Base-by-base conservation (phyloP, 2,888 invertebrate genomes). In the Orchesellides sinensis region DNA sequence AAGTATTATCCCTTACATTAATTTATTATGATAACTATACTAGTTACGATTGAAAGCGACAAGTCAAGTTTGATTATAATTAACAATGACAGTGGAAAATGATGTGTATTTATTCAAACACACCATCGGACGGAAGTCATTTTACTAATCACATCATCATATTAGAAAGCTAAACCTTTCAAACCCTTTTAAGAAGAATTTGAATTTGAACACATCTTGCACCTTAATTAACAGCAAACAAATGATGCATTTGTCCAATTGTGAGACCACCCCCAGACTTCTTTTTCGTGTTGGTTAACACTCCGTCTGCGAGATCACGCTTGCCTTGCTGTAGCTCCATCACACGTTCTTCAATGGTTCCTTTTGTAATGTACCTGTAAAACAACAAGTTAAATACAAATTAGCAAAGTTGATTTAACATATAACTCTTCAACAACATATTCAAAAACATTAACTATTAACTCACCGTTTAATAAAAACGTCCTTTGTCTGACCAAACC, bases 261-360 rank as follows among this genome's bases (percentile, higher is more conserved):
- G 94, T 92, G 0, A 97, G 92, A 89, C 96, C 96, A 63, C 93
- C 93, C 1, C 80, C 79, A 32, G 92, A 92, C 75, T 91, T 91
- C 0, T 90, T 91, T 86, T 93, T 91, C 25, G 95, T 96, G 88
- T 90, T 91, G 0, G 94, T 94, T 0, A 97, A 91, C 17, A 97
- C 93, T 87, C 92, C 93, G 52, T 93, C 92, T 0, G 98, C 97
- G 49, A 98, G 89, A 59, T 92, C 92, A 49, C 96, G 89, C 90
- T 98, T 98, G 68, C 92, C 92, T 21, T 95, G 93, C 90, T 98
- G 98, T 23, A 98, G 91, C 1, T 91, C 90, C 79, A 95, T 92
- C 87, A 98, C 97, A 54, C 94, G 92, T 89, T 96, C 95, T 90
- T 98, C 98, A 21, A 98, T 95, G 0, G 98, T 97, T 66, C 95